A percentile compares a stretch with the other conserved stretches of the same genome.
phyloP scores from a whole-genome alignment of 1,140 invertebrate genomes.

The Octopus bimaculoides region DNA sequence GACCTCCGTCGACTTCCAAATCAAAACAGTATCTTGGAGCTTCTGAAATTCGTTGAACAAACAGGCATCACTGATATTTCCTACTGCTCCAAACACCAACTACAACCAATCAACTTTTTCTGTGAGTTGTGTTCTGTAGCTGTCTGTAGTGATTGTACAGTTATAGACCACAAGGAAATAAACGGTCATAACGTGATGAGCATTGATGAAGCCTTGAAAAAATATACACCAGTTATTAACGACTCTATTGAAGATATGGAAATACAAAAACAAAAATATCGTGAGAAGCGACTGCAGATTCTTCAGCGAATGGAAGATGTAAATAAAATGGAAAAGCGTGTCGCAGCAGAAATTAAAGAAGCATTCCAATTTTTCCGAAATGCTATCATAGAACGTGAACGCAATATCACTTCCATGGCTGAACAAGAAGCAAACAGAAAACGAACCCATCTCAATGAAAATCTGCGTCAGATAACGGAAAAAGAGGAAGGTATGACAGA shows the following conservation, averaged over 20 bases:
- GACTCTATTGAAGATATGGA: slow-evolving; percentile 41
- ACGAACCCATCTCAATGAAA: slow-evolving; percentile 34
- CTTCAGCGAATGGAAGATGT: slow-evolving; percentile 41
- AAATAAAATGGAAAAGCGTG: slow-evolving; percentile 40
- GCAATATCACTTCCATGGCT: slow-evolving; percentile 39
- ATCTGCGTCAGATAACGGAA: slow-evolving; percentile 33
- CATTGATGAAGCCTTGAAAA: slow-evolving; percentile 47
- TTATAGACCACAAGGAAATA: slow-evolving; percentile 50
- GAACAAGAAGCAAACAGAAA: slow-evolving; percentile 45
- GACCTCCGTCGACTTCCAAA: slow-evolving; percentile 47
- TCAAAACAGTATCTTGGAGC: slow-evolving; percentile 47
- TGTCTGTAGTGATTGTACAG: slow-evolving; percentile 52
- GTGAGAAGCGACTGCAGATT: slow-evolving; percentile 35
- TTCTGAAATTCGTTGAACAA: slow-evolving; percentile 40
- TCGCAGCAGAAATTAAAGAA: slow-evolving; percentile 38
- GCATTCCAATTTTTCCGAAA: slow-evolving; percentile 44
- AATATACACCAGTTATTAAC: slow-evolving; percentile 48
- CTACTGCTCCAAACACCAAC: slow-evolving; percentile 47
- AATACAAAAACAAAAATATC: slow-evolving; percentile 28
- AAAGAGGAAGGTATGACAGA: slow-evolving; percentile 34
- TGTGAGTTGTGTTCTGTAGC: slow-evolving; percentile 50
- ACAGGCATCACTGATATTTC: slow-evolving; percentile 41
- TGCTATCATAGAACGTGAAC: slow-evolving; percentile 42
- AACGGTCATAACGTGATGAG: slow-evolving; percentile 49
- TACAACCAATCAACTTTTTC: slow-evolving; percentile 53